A percentile compares a stretch with the other conserved stretches of the same genome.
Conservation (phyloP, 2,113 vertebrate species). For the Crotalus viridis region DNA sequence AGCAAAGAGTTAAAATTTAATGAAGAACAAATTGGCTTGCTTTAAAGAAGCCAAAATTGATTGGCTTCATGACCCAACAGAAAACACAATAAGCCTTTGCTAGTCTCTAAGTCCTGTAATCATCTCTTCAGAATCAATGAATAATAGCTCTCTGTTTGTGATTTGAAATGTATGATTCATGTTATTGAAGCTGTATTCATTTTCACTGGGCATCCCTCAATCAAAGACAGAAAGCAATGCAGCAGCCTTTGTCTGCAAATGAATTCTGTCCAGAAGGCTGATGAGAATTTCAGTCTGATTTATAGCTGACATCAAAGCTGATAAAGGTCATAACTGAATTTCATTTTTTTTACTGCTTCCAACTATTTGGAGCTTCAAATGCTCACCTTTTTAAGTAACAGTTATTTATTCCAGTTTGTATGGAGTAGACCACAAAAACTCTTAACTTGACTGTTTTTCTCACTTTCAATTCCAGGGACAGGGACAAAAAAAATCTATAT, state of each 20-base stretch:
- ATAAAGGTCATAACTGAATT: slow-evolving; percentile 69
- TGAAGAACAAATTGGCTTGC: slow-evolving; percentile 54
- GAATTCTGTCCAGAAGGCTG: slow-evolving; percentile 63
- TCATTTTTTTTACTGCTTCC: slow-evolving; percentile 53
- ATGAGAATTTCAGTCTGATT: slow-evolving; percentile 67
- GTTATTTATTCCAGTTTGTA: slow-evolving; percentile 40
- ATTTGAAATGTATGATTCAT: slow-evolving; percentile 43
- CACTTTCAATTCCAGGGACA: slow-evolving; percentile 31
- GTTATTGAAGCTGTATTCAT: slow-evolving; percentile 26
- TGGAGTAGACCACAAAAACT: slow-evolving; percentile 42
- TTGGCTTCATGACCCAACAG: slow-evolving; percentile 35
- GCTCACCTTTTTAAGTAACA: slow-evolving; percentile 39
- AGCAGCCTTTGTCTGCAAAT: slow-evolving; percentile 53
- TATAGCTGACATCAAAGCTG: slow-evolving; percentile 65
- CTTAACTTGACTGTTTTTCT: slow-evolving; percentile 9
- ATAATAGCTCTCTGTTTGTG: slow-evolving; percentile 33
- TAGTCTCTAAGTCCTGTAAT: slow-evolving; percentile 7
- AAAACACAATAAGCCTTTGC: slow-evolving; percentile 36
- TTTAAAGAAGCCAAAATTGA: slow-evolving; percentile 59
- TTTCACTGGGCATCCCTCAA: slow-evolving; percentile 53
- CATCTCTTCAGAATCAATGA: slow-evolving; percentile 41
- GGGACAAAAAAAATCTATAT: fast-evolving
- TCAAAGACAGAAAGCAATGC: slow-evolving; percentile 56
- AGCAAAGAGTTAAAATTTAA: slow-evolving; percentile 43
- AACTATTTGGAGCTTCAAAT: slow-evolving; percentile 33